phyloP scores from a whole-genome alignment of 2,797 vertebrate genomes.

The Telmatherina bonti region DNA sequence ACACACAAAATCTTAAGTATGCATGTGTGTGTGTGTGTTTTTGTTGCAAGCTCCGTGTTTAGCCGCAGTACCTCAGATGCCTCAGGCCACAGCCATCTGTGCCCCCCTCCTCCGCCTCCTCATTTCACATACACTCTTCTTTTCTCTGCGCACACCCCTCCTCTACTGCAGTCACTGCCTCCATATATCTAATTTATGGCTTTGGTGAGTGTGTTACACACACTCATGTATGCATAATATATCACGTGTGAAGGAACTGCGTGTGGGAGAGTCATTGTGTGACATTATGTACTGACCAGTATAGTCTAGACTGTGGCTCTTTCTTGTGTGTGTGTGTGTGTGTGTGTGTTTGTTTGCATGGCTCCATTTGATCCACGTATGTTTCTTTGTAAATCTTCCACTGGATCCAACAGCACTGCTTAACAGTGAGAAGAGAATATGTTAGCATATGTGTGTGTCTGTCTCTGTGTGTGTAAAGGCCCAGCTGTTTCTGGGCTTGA shows the following conservation, averaged over 20 bases:
- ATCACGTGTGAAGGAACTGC: slow-evolving; percentile 68
- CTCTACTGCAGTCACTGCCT: slow-evolving; percentile 39
- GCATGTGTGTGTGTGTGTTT: slow-evolving; percentile 28
- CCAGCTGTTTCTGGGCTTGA: slow-evolving; percentile 79
- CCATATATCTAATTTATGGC: slow-evolving; percentile 80
- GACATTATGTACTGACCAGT: slow-evolving; percentile 22
- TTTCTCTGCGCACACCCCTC: slow-evolving; percentile 28
- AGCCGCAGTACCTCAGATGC: slow-evolving; percentile 69
- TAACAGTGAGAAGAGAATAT: slow-evolving; percentile 20
- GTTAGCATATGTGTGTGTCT: slow-evolving; percentile 34
- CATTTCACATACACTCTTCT: slow-evolving; percentile 44
- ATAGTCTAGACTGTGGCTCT: slow-evolving; percentile 30
- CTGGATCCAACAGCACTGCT: slow-evolving; percentile 33
- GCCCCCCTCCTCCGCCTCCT: slow-evolving; percentile 43
- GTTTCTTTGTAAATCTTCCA: slow-evolving; percentile 23
- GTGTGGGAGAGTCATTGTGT: slow-evolving; percentile 38
- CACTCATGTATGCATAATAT: slow-evolving; percentile 79
- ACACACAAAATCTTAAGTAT: slow-evolving; percentile 10
- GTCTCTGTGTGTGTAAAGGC: slow-evolving; percentile 39
- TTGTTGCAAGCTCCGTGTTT: slow-evolving; percentile 61
- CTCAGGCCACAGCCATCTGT: slow-evolving; percentile 81
- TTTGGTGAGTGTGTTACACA: slow-evolving; percentile 72
- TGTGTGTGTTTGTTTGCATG: slow-evolving; percentile 4
- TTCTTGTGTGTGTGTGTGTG: not conserved
- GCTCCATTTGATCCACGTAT: not conserved